These are phyloP conservation scores for Salticus scenicus DNA, from an alignment of 2,888 invertebrate species.

Conservation along the genomic window DNA sequence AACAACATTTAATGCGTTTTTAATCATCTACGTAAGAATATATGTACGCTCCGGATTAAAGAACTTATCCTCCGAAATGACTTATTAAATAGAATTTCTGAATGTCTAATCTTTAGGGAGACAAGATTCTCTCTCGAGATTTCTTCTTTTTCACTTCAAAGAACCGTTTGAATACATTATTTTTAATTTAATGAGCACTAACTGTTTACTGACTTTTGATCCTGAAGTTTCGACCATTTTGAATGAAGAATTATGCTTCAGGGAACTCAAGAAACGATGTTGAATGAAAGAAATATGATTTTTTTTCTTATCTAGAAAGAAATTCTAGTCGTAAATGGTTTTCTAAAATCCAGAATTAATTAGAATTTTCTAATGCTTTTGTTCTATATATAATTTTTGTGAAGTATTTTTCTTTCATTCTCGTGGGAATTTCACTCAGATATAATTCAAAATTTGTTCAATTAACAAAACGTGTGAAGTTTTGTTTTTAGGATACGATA, in stretches of 20 bases:
- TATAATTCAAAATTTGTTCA: too few species aligned
- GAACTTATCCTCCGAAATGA: neutral
- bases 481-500: too few species aligned
- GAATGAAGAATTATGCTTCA: neutral
- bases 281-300: neutral
- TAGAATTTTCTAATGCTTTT: too few species aligned
- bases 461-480: too few species aligned
- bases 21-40: too few species aligned
- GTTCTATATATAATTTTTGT: too few species aligned
- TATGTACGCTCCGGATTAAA: too few species aligned
- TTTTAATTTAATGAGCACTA: conserved; percentile 8
- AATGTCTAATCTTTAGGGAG: neutral
- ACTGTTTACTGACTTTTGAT: conserved; percentile 3
- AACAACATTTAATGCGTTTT: too few species aligned
- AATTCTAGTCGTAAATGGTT: too few species aligned
- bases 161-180: conserved; percentile 1
- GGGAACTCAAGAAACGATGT: neutral
- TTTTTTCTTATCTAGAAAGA: neutral
- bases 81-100: neutral
- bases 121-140: neutral
- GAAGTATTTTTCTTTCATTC: too few species aligned
- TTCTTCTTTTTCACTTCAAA: neutral
- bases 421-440: too few species aligned
- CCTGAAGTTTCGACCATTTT: neutral
- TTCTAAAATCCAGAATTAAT: too few species aligned